Evolutionary conservation across 2,113 vertebrate genomes (phyloP).

Genomic region (Pollachius pollachius): DNA sequence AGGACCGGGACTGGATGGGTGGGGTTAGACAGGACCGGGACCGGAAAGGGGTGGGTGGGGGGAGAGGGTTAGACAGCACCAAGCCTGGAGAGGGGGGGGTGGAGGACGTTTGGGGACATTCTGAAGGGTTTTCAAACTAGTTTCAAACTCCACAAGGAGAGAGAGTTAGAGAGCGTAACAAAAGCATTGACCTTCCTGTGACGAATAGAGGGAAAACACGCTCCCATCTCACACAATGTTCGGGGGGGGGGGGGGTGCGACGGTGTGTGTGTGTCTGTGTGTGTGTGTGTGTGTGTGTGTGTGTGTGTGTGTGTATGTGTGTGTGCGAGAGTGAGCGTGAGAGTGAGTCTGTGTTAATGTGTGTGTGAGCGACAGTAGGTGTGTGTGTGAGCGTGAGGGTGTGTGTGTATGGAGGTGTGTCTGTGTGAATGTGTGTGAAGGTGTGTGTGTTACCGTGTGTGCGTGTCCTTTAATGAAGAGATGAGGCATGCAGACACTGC

Average conservation of each 20-base stretch:
- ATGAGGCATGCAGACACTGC: constrained; percentile 42
- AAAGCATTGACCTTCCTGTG: constrained; percentile 47
- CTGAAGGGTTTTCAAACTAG: neutral
- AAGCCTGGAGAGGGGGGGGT: too few species aligned
- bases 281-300: neutral
- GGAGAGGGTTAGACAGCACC: too few species aligned
- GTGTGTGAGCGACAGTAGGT: neutral
- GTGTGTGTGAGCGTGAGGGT: neutral
- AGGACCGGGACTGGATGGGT: too few species aligned
- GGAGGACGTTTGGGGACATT: too few species aligned
- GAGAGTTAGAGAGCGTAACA: neutral
- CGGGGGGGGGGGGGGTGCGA: too few species aligned
- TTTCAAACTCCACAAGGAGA: constrained; percentile 8
- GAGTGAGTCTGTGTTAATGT: too few species aligned
- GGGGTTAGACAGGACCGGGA: too few species aligned
- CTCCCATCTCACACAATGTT: neutral
- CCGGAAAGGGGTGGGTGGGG: too few species aligned
- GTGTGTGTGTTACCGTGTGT: constrained; percentile 28
- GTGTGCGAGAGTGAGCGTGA: neutral
- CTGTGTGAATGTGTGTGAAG: neutral
- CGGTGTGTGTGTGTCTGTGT: too few species aligned
- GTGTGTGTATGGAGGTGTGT: too few species aligned
- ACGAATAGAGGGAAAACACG: neutral
- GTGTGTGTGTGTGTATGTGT: constrained; percentile 15
- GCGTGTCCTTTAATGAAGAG: constrained; percentile 50